Conservation (phyloP, 2,113 vertebrate species). For the Cephalopterus ornatus region DNA sequence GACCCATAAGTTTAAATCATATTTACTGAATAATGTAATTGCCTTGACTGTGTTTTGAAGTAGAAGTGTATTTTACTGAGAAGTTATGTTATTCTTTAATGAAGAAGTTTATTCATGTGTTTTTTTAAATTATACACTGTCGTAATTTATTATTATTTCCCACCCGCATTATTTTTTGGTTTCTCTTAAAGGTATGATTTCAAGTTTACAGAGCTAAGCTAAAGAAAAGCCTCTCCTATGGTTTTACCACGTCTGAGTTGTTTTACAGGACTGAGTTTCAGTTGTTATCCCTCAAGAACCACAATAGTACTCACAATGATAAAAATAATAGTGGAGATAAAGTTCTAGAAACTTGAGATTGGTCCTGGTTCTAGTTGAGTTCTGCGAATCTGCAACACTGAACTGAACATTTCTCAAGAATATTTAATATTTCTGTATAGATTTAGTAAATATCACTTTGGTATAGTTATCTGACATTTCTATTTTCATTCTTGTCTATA, state of each 20-base stretch:
- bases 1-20: neutral
- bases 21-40: neutral
- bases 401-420: neutral
- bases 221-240: neutral
- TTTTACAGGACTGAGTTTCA: neutral
- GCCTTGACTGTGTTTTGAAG: neutral
- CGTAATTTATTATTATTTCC: neutral
- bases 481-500: neutral
- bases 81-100: neutral
- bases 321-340: neutral
- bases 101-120: neutral
- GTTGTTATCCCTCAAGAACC: neutral
- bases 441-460: neutral
- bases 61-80: neutral
- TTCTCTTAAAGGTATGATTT: neutral
- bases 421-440: neutral
- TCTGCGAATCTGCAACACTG: neutral
- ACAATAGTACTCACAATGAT: neutral
- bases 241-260: neutral
- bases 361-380: neutral
- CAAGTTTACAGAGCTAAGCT: neutral
- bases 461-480: neutral
- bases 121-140: neutral
- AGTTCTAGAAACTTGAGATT: neutral
- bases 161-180: neutral